Percentiles rank a stretch among this genome's conserved stretches.
Conservation (phyloP, 2,113 vertebrate species). For the Brienomyrus brachyistius region DNA sequence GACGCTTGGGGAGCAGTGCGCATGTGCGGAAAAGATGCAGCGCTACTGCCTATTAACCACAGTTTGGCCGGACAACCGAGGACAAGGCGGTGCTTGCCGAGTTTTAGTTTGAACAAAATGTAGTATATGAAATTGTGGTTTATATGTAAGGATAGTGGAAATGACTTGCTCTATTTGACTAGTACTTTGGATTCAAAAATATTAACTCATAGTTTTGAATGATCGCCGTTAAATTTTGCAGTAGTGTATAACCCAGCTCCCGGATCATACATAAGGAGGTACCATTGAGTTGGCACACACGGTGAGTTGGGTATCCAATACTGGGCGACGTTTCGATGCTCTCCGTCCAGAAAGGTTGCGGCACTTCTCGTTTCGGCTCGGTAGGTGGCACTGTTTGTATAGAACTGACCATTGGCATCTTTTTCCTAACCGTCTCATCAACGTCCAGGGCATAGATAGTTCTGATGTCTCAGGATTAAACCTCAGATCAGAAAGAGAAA, state of each 20-base stretch:
- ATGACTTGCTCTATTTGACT: background rate
- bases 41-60: background rate
- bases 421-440: background rate
- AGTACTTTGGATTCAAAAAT: background rate
- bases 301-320: background rate
- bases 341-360: background rate
- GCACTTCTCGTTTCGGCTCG: conserved; percentile 5
- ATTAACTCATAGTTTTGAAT: background rate
- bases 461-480: background rate
- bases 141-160: background rate
- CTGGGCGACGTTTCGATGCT: background rate
- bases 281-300: background rate
- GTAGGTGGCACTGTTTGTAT: conserved; percentile 47
- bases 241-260: background rate
- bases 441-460: background rate
- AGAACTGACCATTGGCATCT: background rate
- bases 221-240: background rate
- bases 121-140: background rate
- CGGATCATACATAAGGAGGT: background rate
- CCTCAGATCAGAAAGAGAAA: background rate
- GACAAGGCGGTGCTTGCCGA: background rate
- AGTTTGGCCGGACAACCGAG: background rate
- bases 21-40: background rate
- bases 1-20: background rate
- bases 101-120: background rate